Evolutionary conservation across 1,140 invertebrate species (phyloP).

Genomic region (Elysia chlorotica): DNA sequence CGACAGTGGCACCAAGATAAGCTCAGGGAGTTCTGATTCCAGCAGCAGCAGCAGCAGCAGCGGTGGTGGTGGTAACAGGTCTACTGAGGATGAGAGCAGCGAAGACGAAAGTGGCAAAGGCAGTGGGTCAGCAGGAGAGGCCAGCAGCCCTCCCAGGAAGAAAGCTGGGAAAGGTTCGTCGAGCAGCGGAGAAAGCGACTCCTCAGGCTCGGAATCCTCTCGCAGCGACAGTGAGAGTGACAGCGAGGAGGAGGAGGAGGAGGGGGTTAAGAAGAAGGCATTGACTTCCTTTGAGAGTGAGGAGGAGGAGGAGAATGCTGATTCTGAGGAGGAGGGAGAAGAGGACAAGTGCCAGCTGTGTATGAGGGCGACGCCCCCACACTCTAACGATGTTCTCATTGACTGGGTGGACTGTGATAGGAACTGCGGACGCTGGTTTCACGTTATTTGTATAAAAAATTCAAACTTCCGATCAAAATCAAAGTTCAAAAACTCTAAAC

Average conservation of each 20-base stretch:
- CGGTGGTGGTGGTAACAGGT: too few species aligned
- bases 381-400: slow-evolving; percentile 12
- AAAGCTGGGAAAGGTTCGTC: background rate
- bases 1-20: background rate
- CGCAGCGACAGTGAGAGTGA: background rate
- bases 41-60: background rate
- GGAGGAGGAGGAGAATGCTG: background rate
- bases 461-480: slow-evolving; percentile 4
- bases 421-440: slow-evolving; percentile 23
- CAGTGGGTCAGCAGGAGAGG: background rate
- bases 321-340: slow-evolving; percentile 1
- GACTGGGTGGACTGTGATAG: slow-evolving; percentile 21
- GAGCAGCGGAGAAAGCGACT: background rate
- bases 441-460: slow-evolving; percentile 18
- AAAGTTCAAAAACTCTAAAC: background rate
- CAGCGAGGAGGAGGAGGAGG: background rate
- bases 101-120: background rate
- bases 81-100: background rate
- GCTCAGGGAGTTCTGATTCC: background rate
- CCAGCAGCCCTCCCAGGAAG: background rate
- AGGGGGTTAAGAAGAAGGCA: background rate
- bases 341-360: slow-evolving; percentile 20
- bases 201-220: background rate
- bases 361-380: slow-evolving; percentile 10
- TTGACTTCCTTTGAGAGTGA: background rate